Evolutionary conservation across 1,140 invertebrate genomes (phyloP).

Genomic region (Orussus abietinus): DNA sequence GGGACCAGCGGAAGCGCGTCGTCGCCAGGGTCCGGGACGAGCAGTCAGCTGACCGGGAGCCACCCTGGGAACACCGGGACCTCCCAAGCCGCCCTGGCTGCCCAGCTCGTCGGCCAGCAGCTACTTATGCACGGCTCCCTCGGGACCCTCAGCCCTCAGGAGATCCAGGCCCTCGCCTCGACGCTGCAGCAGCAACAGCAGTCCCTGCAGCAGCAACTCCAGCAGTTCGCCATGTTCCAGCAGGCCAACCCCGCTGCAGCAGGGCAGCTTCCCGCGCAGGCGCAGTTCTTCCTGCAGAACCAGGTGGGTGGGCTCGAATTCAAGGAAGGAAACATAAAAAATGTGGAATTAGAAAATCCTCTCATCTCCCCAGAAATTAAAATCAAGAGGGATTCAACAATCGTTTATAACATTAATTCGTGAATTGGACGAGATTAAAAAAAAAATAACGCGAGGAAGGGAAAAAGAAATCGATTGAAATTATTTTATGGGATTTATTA

Average conservation of each 20-base stretch:
- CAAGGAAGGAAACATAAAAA: too few species aligned
- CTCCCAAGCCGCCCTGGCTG: slow-evolving; percentile 61
- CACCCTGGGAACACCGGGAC: slow-evolving; percentile 46
- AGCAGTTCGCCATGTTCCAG: slow-evolving; percentile 72
- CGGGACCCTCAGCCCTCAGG: slow-evolving; percentile 55
- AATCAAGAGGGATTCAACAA: too few species aligned
- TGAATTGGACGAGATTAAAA: too few species aligned
- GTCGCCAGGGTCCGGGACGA: slow-evolving; percentile 57
- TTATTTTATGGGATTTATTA: too few species aligned
- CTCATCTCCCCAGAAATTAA: too few species aligned
- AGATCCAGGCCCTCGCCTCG: slow-evolving; percentile 63
- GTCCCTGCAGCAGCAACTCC: slow-evolving; percentile 62
- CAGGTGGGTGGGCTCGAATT: slow-evolving; percentile 69
- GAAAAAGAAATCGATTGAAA: too few species aligned
- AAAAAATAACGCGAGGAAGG: too few species aligned
- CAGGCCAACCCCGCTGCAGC: slow-evolving; percentile 51
- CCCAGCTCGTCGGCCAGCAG: slow-evolving; percentile 63
- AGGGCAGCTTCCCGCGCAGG: slow-evolving; percentile 59
- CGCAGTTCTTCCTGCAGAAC: slow-evolving; percentile 77
- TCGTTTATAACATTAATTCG: too few species aligned
- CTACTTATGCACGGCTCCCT: slow-evolving; percentile 56
- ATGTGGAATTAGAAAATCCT: too few species aligned
- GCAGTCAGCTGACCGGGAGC: slow-evolving; percentile 51
- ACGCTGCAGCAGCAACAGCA: slow-evolving; percentile 64
- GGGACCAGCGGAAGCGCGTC: slow-evolving; percentile 52